These are phyloP conservation scores for Thalassarche chlororhynchos DNA, from an alignment of 2,113 vertebrate species.

Conservation along the genomic window DNA sequence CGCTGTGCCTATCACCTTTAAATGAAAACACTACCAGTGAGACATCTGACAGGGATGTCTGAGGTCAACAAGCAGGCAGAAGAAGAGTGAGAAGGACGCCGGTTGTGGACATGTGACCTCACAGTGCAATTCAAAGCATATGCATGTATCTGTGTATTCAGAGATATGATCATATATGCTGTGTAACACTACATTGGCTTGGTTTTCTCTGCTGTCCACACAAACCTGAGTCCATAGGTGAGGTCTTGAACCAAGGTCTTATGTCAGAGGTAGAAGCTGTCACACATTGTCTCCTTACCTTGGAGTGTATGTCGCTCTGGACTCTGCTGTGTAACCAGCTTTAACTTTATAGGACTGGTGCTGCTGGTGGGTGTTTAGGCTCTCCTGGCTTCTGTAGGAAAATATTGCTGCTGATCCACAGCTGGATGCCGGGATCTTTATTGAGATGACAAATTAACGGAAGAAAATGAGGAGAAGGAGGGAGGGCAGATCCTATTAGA, in stretches of 20 bases:
- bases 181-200: rapidly evolving
- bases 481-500: not conserved
- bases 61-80: not conserved
- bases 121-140: not conserved
- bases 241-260: not conserved
- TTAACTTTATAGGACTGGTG: not conserved
- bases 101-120: not conserved
- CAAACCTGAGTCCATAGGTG: not conserved
- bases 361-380: not conserved
- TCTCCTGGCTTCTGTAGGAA: not conserved
- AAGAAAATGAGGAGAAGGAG: not conserved
- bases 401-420: not conserved
- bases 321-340: not conserved
- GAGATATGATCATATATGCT: rapidly evolving
- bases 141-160: not conserved
- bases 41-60: not conserved
- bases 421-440: not conserved
- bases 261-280: not conserved
- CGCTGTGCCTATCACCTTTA: not conserved
- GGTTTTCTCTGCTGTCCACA: not conserved
- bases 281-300: not conserved
- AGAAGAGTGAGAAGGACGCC: not conserved
- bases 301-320: not conserved
- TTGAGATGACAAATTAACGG: not conserved
- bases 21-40: not conserved